A percentile compares a stretch with the other conserved stretches of the same genome.
Conservation (phyloP, 2,888 invertebrate genomes). For the Panzeria rudis region DNA sequence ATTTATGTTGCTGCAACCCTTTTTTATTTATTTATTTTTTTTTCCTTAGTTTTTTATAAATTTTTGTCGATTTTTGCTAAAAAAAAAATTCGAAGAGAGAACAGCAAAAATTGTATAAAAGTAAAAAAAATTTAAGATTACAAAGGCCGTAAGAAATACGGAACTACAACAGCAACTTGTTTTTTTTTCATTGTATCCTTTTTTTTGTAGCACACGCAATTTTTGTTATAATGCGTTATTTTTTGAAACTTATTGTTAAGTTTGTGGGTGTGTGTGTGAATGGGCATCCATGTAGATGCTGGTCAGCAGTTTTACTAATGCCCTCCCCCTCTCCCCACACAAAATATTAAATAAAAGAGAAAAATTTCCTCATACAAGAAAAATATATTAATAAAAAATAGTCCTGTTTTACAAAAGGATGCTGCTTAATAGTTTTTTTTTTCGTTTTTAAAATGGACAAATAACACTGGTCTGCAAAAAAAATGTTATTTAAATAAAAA, state of each 20-base stretch:
- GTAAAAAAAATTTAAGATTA: constrained; percentile 54
- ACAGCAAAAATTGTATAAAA: constrained; percentile 19
- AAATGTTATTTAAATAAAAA: too few relatives aligned
- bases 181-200: not conserved
- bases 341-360: constrained; percentile 11
- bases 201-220: constrained; percentile 38
- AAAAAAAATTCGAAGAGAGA: constrained; percentile 30
- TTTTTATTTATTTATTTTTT: constrained; percentile 57
- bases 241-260: constrained; percentile 27
- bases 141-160: constrained; percentile 27
- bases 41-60: constrained; percentile 17
- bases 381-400: constrained; percentile 4
- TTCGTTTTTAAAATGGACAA: constrained; percentile 16
- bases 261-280: not conserved
- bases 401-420: constrained; percentile 33
- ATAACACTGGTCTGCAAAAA: too few relatives aligned
- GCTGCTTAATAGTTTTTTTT: constrained; percentile 42
- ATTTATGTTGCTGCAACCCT: constrained; percentile 60
- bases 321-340: not conserved
- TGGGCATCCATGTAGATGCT: constrained; percentile 18
- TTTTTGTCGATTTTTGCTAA: constrained; percentile 46
- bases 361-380: not conserved
- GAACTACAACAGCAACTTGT: constrained; percentile 25
- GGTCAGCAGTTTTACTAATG: constrained; percentile 55
- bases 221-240: constrained; percentile 38